phyloP scores from a whole-genome alignment of 1,140 invertebrate species.

The Leptonema lineaticorne region DNA sequence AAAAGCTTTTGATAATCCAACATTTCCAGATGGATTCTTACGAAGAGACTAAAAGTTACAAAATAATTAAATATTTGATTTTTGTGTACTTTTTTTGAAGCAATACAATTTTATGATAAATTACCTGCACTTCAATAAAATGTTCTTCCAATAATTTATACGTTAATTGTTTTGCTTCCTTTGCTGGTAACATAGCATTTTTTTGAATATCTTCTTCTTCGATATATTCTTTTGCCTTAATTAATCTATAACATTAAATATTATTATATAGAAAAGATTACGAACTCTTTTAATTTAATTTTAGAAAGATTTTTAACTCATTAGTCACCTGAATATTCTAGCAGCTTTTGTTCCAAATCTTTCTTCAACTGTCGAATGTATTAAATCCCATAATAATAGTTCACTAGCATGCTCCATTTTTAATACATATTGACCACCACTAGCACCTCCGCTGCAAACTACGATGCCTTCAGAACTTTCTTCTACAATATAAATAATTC shows the following conservation, averaged over 20 bases:
- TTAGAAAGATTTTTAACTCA: neutral
- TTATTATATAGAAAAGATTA: neutral
- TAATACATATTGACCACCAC: conserved; percentile 75
- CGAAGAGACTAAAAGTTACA: conserved; percentile 60
- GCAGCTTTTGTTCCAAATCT: conserved; percentile 82
- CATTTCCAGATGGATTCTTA: conserved; percentile 58
- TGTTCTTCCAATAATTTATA: conserved; percentile 81
- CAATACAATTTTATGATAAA: neutral
- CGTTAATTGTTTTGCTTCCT: conserved; percentile 82
- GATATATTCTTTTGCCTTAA: conserved; percentile 74
- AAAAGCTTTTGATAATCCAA: conserved; percentile 64
- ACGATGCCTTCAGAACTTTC: conserved; percentile 75
- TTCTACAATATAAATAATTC: conserved; percentile 50
- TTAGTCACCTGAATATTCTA: conserved; percentile 73
- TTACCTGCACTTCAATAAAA: conserved; percentile 72
- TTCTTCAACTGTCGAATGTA: conserved; percentile 78
- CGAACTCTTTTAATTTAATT: neutral
- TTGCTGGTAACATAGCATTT: conserved; percentile 83
- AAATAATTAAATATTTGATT: neutral
- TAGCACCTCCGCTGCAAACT: conserved; percentile 70
- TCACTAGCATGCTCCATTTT: conserved; percentile 65
- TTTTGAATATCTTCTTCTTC: conserved; percentile 88
- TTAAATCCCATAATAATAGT: conserved; percentile 65
- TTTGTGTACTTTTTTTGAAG: too few species aligned
- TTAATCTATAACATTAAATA: conserved; percentile 59